Base-by-base conservation (phyloP, 2,888 invertebrate species). In the Girardia tigrina region DNA sequence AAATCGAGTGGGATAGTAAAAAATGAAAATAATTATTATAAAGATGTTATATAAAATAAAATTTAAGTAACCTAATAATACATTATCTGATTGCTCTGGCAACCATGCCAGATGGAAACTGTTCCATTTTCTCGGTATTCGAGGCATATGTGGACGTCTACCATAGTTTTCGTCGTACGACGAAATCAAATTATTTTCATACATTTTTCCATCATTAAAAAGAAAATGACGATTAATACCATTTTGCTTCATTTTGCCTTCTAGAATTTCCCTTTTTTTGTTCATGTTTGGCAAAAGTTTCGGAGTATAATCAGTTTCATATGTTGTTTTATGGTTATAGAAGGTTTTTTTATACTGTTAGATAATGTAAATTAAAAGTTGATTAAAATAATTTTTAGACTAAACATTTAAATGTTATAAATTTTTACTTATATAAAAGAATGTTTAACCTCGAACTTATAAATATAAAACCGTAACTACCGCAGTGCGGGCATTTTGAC, bases 11-110 rank as follows among this genome's bases (percentile, higher is more conserved):
- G n/a, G n/a, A n/a, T n/a, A n/a, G n/a, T n/a, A n/a, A n/a, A n/a
- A n/a, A n/a, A n/a, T n/a, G n/a, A n/a, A n/a, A n/a, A n/a, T n/a
- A n/a, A n/a, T n/a, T n/a, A n/a, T n/a, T n/a, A n/a, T n/a, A n/a
- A n/a, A n/a, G n/a, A n/a, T n/a, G n/a, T n/a, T n/a, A n/a, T n/a
- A n/a, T n/a, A n/a, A n/a, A n/a, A n/a, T n/a, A n/a, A n/a, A n/a
- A n/a, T n/a, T n/a, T n/a, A n/a, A n/a, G 23, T 56, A 12, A 56
- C 56, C 56, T n/a, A 56, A 12, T n/a, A 56, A 56, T 2, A 23
- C 20, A 56, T 56, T n/a, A 56, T 56, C 56, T 56, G 56, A 56
- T 56, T 56, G 56, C 23, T 56, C 56, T 56, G 56, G 56, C 4
- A 56, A 23, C 56, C 56, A 56, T 56, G 56, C 56, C 8, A 56